Conservation (phyloP, 2,797 vertebrate species). For the Enteromius treurensis region DNA sequence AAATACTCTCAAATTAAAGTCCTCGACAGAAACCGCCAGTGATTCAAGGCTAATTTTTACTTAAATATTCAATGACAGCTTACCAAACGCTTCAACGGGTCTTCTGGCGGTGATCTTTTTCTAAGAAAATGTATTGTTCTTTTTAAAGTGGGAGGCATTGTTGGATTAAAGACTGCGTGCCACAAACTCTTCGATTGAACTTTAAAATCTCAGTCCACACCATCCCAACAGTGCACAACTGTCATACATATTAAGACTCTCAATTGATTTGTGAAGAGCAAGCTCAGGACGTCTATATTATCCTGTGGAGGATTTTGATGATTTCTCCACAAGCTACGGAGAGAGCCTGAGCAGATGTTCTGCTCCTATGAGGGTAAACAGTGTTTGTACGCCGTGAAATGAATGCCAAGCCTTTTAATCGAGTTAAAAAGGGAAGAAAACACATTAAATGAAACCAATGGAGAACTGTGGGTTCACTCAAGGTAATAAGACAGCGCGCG, state of each 20-base stretch:
- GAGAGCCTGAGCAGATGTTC: slow-evolving; percentile 46
- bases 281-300: slow-evolving; percentile 41
- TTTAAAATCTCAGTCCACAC: background rate
- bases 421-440: slow-evolving; percentile 43
- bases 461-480: slow-evolving; percentile 43
- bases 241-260: slow-evolving; percentile 31
- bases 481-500: slow-evolving; percentile 14
- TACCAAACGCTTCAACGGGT: slow-evolving; percentile 20
- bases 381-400: slow-evolving; percentile 46
- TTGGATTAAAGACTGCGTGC: background rate
- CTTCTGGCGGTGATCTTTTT: background rate
- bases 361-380: slow-evolving; percentile 52
- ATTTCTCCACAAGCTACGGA: slow-evolving; percentile 36
- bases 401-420: slow-evolving; percentile 53
- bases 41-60: slow-evolving; percentile 48
- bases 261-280: slow-evolving; percentile 48
- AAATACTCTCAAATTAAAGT: slow-evolving; percentile 10
- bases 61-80: slow-evolving; percentile 46
- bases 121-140: background rate
- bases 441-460: slow-evolving; percentile 45
- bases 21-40: background rate
- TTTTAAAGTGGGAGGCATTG: background rate
- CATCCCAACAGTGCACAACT: slow-evolving; percentile 21
- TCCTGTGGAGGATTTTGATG: slow-evolving; percentile 47
- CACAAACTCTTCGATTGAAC: slow-evolving; percentile 5